Percentiles rank a stretch among this genome's conserved stretches.
phyloP scores from a whole-genome alignment of 2,797 vertebrate genomes.

The Fringilla coelebs region DNA sequence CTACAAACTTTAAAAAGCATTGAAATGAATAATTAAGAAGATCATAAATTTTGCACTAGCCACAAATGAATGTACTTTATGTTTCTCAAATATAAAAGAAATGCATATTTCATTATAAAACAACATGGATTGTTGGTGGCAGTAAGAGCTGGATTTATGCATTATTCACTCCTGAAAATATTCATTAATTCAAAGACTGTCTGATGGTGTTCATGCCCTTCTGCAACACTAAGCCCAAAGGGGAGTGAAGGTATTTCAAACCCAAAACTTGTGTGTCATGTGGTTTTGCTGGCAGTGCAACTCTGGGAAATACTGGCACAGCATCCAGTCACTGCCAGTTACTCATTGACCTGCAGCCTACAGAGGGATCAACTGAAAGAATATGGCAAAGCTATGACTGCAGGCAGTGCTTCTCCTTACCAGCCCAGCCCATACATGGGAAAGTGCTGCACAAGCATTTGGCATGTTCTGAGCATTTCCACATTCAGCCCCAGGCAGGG shows the following conservation, averaged over 20 bases:
- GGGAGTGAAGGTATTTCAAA: background rate
- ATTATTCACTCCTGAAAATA: conserved; percentile 45
- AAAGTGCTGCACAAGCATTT: background rate
- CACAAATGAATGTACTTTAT: background rate
- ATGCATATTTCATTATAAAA: conserved; percentile 42
- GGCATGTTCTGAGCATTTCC: background rate
- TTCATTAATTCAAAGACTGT: background rate
- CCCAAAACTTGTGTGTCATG: rapidly evolving
- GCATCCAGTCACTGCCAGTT: background rate
- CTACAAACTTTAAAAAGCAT: background rate
- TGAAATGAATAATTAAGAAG: conserved; percentile 29
- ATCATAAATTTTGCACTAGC: conserved; percentile 29
- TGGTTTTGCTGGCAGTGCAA: background rate
- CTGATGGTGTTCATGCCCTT: background rate
- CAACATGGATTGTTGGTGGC: background rate
- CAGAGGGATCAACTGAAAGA: background rate
- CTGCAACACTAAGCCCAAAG: background rate
- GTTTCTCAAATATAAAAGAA: conserved; percentile 34
- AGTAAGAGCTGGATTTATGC: background rate
- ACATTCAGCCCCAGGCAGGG: background rate
- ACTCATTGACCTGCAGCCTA: background rate
- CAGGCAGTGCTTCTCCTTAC: background rate
- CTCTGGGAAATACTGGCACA: background rate
- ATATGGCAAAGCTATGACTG: background rate
- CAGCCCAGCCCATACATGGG: background rate